phyloP scores from a whole-genome alignment of 2,113 vertebrate genomes.

The Dissostichus mawsoni region DNA sequence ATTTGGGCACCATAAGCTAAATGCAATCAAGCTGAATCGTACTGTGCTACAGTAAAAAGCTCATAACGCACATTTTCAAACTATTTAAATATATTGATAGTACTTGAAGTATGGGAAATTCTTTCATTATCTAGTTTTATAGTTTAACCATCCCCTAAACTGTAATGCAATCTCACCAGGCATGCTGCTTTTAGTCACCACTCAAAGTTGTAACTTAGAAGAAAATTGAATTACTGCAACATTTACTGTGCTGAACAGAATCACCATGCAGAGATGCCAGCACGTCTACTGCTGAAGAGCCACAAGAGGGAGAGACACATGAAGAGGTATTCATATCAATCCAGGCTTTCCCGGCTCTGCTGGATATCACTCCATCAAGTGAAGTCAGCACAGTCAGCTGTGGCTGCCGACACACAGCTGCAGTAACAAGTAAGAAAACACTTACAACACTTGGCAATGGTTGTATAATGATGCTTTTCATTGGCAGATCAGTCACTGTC shows the following conservation, averaged over 20 bases:
- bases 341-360: constrained; percentile 92
- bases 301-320: background rate
- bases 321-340: constrained; percentile 90
- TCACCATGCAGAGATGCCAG: background rate
- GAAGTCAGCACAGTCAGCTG: constrained; percentile 88
- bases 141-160: background rate
- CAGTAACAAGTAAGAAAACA: constrained; percentile 87
- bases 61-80: background rate
- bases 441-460: background rate
- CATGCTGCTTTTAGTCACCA: too few species aligned
- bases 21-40: background rate
- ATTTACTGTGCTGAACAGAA: constrained; percentile 30
- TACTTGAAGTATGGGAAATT: background rate
- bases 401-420: constrained; percentile 92
- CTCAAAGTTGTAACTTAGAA: background rate
- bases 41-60: background rate
- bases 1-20: background rate
- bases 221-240: background rate
- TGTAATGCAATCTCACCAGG: background rate
- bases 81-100: background rate
- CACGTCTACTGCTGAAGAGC: constrained; percentile 16
- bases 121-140: background rate
- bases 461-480: background rate
- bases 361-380: constrained; percentile 86
- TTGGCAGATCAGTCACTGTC: background rate